phyloP scores from a whole-genome alignment of 2,888 invertebrate species.

The Andricus quercusramuli region DNA sequence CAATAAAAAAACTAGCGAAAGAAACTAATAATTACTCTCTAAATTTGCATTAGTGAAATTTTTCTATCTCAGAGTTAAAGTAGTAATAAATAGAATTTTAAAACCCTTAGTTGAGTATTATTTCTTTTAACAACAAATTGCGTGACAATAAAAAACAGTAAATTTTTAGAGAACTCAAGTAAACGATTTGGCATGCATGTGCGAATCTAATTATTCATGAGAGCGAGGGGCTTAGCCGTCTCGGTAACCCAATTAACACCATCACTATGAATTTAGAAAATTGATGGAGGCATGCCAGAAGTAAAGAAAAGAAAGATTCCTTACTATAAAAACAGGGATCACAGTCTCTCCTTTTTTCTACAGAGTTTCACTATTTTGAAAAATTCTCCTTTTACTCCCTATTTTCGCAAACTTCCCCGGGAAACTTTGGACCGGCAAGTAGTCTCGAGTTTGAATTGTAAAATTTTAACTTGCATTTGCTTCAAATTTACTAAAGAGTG shows the following conservation, averaged over 20 bases:
- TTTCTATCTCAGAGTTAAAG: background rate
- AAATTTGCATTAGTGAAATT: background rate
- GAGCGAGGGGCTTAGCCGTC: background rate
- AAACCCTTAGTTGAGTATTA: background rate
- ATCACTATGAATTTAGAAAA: background rate
- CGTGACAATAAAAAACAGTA: too few relatives aligned
- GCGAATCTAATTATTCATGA: background rate
- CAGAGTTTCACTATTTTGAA: too few relatives aligned
- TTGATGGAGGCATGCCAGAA: background rate
- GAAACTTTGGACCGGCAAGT: too few relatives aligned
- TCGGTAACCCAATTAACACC: background rate
- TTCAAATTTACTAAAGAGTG: too few relatives aligned
- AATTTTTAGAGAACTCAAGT: background rate
- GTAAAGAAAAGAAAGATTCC: background rate
- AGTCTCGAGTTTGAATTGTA: too few relatives aligned
- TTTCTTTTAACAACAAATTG: background rate
- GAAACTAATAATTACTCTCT: background rate
- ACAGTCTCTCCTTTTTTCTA: too few relatives aligned
- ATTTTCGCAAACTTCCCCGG: too few relatives aligned
- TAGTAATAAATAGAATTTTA: background rate
- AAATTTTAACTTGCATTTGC: too few relatives aligned
- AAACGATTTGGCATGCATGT: background rate
- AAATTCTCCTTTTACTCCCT: too few relatives aligned
- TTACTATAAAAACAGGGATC: background rate
- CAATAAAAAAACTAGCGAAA: background rate